phyloP scores from a whole-genome alignment of 2,888 invertebrate species.

The Tenthredo scrophulariae region DNA sequence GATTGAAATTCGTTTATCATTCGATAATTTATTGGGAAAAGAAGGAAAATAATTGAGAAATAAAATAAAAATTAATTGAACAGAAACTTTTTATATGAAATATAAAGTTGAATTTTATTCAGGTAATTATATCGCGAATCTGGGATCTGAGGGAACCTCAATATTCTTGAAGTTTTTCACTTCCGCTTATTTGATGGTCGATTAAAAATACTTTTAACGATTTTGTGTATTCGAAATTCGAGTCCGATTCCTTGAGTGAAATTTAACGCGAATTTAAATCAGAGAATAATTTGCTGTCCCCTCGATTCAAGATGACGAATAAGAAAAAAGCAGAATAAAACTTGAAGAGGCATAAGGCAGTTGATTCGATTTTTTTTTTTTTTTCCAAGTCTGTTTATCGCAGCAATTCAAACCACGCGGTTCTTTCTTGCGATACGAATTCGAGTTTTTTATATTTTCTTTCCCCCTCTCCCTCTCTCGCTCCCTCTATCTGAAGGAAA shows the following conservation, averaged over 20 bases:
- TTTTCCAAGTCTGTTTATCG: neutral
- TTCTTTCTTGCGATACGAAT: neutral
- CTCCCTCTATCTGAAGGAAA: neutral
- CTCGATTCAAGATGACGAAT: neutral
- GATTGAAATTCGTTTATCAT: neutral
- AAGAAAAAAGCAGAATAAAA: neutral
- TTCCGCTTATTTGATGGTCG: neutral
- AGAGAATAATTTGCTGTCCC: neutral
- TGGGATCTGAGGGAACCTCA: neutral
- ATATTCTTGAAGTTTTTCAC: neutral
- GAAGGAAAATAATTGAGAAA: too few species aligned
- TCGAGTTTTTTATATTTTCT: neutral
- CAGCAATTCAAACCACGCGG: conserved; percentile 18
- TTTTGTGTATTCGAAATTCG: neutral
- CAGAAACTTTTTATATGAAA: too few species aligned
- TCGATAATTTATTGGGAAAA: too few species aligned
- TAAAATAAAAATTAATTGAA: too few species aligned
- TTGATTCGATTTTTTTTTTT: neutral
- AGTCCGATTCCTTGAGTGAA: neutral
- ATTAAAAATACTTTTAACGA: neutral
- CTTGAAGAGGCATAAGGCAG: neutral
- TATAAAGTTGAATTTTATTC: neutral
- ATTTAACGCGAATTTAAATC: neutral
- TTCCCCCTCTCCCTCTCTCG: neutral
- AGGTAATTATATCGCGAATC: neutral